Evolutionary conservation across 2,113 vertebrate genomes (phyloP), one percentile per base, ranked within the genome.

Genomic region (Morone saxatilis): DNA sequence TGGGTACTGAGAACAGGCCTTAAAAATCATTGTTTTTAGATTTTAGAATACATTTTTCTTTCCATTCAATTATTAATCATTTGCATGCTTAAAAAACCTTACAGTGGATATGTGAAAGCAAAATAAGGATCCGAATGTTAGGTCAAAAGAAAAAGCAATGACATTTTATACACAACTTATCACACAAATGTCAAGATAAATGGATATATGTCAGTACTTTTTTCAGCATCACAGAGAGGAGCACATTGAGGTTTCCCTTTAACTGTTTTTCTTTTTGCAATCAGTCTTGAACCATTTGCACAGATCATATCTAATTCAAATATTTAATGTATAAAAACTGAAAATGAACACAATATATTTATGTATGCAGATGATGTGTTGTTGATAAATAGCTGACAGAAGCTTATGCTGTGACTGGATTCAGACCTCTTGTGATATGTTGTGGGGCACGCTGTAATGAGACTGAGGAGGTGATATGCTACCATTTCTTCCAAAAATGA

Each of bases 1-100:
- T 99, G 78, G 20, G 93, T 81, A 9, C 11, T 43, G 4, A 57
- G 14, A 61, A 67, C 53, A 31, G 36, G 11, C 11, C n/a, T 22
- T 16, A 2, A 20, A 68, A 22, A 67, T 43, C 8, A 63, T 20
- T 59, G 12, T 48, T 65, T 59, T 50, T 14, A 43, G 13, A 17
- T 7, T 38, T 50, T 1, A 41, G 38, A 40, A 19, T 10, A 10
- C 0, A 31, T 25, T 25, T 25, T 25, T 62, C 16, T 6, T 40
- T 45, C 12, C 43, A 45, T 45, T 9, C 10, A 45, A 45, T 12
- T 11, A 45, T 45, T 11, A 45, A 45, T 45, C 10, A 11, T 45
- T 45, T 45, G 9, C 12, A 45, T 45, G 12, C 31, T 31, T 12
- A 45, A 8, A 11, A 45, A 45, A 45, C 43, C 43, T 45, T 45